Base-by-base conservation (phyloP, 2,113 vertebrate species). In the Egretta garzetta region DNA sequence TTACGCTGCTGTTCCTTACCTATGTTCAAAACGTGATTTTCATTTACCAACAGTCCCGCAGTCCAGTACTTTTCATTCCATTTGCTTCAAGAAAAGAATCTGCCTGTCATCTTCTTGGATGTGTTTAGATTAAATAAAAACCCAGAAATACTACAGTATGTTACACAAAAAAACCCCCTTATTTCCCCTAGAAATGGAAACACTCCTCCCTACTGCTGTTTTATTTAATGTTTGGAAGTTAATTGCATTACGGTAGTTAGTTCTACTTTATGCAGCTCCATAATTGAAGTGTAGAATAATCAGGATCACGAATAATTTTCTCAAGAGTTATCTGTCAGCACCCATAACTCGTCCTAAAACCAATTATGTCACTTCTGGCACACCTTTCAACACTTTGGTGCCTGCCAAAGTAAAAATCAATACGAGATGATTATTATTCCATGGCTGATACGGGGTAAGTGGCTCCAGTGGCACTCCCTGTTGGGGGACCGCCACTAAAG, bases 251-350 rank as follows among this genome's bases (percentile, higher is more conserved):
- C 0, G 2, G 41, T 37, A 95, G 62, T 66, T 74, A 64, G 50
- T 16, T 88, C 32, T 86, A 56, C 53, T 73, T 88, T 47, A 86
- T 55, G 35, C 12, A 74, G 30, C 71, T 86, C 60, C 43, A 7
- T 80, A 90, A 88, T 4, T 75, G n/a, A 50, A 80, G 43, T 6
- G 7, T 10, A 50, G 67, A 86, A 88, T 86, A 88, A 93, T 95
- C 62, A 88, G 39, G 27, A 59, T 86, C 92, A 56, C 47, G 59
- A 77, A 90, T 63, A 74, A 95, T 86, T 92, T 93, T 74, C 82
- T 86, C 75, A 80, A 59, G 88, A 86, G 67, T 50, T 86, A 45
- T 41, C 67, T 83, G 75, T 94, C 90, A 97, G 75, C 68, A 84
- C 23, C 79, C 50, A 67, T 74, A 95, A 90, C 58, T 90, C 92